phyloP scores from a whole-genome alignment of 2,797 vertebrate species.

The Pseudochirops corinnae region DNA sequence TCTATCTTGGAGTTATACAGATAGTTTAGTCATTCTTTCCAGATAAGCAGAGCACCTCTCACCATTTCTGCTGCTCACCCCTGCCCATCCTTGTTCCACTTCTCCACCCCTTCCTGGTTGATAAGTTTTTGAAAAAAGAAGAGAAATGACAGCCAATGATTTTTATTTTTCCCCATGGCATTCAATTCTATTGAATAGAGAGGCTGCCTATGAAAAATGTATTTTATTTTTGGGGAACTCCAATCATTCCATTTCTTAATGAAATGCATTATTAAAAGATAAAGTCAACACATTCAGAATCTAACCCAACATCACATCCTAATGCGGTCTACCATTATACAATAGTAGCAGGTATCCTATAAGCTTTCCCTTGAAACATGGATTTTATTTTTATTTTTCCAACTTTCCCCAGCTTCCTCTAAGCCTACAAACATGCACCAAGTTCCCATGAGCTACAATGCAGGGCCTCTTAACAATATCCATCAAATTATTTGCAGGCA shows the following conservation, averaged over 20 bases:
- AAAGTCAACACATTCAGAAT: constrained; percentile 62
- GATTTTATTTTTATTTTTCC: neutral
- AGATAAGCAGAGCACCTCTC: neutral
- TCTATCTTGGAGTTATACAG: neutral
- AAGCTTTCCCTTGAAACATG: constrained; percentile 31
- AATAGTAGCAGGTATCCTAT: constrained; percentile 3
- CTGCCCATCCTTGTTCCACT: constrained; percentile 13
- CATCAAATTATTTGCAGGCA: constrained; percentile 5
- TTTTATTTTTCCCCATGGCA: constrained; percentile 27
- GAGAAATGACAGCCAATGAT: constrained; percentile 8
- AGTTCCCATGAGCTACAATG: neutral
- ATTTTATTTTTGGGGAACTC: neutral
- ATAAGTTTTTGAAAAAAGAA: constrained; percentile 45
- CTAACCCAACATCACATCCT: constrained; percentile 15
- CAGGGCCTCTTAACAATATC: neutral
- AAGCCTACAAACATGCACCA: constrained; percentile 20
- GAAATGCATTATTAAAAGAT: constrained; percentile 68
- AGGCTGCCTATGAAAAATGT: constrained; percentile 50
- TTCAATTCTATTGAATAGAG: constrained; percentile 49
- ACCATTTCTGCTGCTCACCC: neutral
- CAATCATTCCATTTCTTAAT: constrained; percentile 41
- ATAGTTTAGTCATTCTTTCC: neutral
- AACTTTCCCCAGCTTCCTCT: neutral
- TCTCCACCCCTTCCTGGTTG: constrained; percentile 7
- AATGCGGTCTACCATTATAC: constrained; percentile 38